Evolutionary conservation across 2,888 invertebrate genomes (phyloP), one percentile per base, ranked within the genome.

Genomic region (Priocnemis perturbator): DNA sequence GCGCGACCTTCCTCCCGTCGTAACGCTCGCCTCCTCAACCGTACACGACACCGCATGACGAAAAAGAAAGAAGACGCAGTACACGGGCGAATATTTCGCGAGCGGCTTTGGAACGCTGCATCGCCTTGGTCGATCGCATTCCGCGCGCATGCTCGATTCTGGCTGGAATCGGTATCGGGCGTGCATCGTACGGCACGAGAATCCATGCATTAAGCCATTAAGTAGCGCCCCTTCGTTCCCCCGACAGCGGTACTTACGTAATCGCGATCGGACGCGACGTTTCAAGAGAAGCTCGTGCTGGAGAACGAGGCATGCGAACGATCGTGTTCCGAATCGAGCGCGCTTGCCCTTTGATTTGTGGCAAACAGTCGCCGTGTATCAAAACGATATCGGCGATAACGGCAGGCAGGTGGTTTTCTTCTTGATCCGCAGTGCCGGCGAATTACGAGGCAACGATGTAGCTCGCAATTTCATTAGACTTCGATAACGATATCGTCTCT

Each of bases 101-200:
- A 9, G 5, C 23, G 57, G 3, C 21, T 57, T 37, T 5, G 30
- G 37, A n/a, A 26, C 57, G 37, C 19, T 15, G 30, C 15, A 37
- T 21, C 44, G 19, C 1, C 57, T 15, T 17, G 37, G 57, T 57
- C 44, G 44, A 57, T 57, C 44, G 57, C 30, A 57, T 57, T 57
- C 57, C 57, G 19, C 55, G 55, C 26, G 23, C 57, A 30, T 19
- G 57, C 23, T 57, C 57, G 57, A 55, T 55, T 23, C 55, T 19
- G 55, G 11, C 7, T 20, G 17, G 37, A 55, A 55, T 55, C 55
- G 26, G 21, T 21, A 55, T 55, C 55, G 26, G 55, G 15, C 20
- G 4, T 19, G 21, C n/a, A 55, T 55, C 55, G 26, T 23, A 21
- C 55, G 15, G 55, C 26, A 50, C 50, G 50, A 19, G 50, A 50